phyloP scores from a whole-genome alignment of 2,797 vertebrate genomes.

The Clarias platycephalus region DNA sequence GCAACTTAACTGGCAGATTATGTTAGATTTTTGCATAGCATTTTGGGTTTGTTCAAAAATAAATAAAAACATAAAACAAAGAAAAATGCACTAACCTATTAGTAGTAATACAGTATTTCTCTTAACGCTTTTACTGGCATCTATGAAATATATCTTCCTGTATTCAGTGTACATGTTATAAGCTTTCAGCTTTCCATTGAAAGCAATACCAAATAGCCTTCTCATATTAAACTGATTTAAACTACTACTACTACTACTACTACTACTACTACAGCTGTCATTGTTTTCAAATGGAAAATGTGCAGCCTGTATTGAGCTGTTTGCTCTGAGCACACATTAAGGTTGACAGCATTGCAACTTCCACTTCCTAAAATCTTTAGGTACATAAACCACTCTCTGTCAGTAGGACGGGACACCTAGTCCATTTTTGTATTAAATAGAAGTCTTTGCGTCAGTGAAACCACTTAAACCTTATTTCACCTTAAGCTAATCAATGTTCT shows the following conservation, averaged over 20 bases:
- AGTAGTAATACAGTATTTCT: background rate
- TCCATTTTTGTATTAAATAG: slow-evolving; percentile 26
- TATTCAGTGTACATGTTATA: background rate
- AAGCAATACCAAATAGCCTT: background rate
- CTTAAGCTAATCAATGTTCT: slow-evolving; percentile 29
- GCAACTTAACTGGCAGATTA: background rate
- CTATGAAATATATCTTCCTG: background rate
- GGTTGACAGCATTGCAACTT: slow-evolving; percentile 9
- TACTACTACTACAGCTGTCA: background rate
- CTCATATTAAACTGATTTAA: background rate
- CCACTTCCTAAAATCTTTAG: slow-evolving; percentile 51
- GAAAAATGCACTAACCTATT: background rate
- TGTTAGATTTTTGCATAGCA: background rate
- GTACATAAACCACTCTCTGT: slow-evolving; percentile 48
- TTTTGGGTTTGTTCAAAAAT: background rate
- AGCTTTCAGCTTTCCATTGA: background rate
- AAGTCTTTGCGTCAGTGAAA: slow-evolving; percentile 44
- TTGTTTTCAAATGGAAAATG: background rate
- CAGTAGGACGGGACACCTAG: slow-evolving; percentile 17
- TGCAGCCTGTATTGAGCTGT: slow-evolving; percentile 33
- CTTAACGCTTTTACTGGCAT: background rate
- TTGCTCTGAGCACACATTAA: slow-evolving; percentile 38
- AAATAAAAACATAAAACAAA: background rate
- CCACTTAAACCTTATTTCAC: slow-evolving; percentile 28
- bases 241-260: background rate